Base-by-base conservation (phyloP, 2,113 vertebrate species). In the Leuciscus idus region DNA sequence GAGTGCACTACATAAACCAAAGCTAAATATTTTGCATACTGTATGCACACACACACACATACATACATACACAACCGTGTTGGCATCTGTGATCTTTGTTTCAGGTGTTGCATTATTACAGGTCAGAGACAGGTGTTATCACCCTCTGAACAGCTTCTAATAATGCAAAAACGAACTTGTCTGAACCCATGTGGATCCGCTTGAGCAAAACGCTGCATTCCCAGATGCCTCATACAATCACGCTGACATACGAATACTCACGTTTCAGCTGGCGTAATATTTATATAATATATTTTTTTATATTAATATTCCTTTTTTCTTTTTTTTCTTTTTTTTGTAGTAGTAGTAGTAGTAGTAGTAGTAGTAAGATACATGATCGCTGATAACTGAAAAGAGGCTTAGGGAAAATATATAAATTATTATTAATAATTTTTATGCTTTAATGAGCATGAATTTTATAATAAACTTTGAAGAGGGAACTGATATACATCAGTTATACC, bases 61-160 rank as follows among this genome's bases (percentile, higher is more conserved):
- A 26, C 26, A 36, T 3, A 8, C 64, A 39, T 39, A 39, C 39
- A 66, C 7, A 84, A 21, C 21, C 3, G 3, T 57, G 57, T 59
- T 46, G 48, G 85, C 43, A 83, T 62, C 12, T 10, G 28, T 52
- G 23, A n/a, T 26, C 21, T 84, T 39, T 21, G 23, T 52, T 85
- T 88, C 94, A 94, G 93, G 87, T 95, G 93, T 93, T 94, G 11
- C 74, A 76, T 95, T 94, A 94, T 94, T 95, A 94, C 90, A 94
- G 92, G 92, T 89, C 87, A 66, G 23, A 74, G 81, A 30, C 93
- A 94, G 92, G 91, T 93, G 91, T 93, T 92, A 28, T 89, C 81
- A 80, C 83, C 30, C 13, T 59, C 84, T 4, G 2, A 84, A 79
- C 68, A 90, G 89, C 87, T 48, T 90, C 33, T 93, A 92, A 85